Evolutionary conservation across 2,797 vertebrate genomes (phyloP).

Genomic region (Nyctibius grandis): DNA sequence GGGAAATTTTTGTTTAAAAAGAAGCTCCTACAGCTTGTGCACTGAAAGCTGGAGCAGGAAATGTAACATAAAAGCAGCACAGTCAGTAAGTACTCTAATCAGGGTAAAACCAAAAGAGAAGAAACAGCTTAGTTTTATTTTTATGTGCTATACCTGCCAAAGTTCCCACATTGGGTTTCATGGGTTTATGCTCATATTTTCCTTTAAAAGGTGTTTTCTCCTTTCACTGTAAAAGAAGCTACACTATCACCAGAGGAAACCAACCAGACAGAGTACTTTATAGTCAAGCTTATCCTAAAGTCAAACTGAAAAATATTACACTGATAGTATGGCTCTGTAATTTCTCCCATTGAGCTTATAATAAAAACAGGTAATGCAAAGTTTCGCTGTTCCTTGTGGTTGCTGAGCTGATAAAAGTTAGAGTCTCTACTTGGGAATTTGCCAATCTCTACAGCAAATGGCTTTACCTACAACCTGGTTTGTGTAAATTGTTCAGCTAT

Average conservation of each 20-base stretch:
- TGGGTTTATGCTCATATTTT: constrained; percentile 6
- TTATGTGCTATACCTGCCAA: not conserved
- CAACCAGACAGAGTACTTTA: not conserved
- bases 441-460: not conserved
- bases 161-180: not conserved
- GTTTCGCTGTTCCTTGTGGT: not conserved
- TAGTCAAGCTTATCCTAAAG: not conserved
- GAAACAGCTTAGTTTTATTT: not conserved
- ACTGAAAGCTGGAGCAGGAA: not conserved
- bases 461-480: not conserved
- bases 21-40: not conserved
- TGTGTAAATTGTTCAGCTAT: not conserved
- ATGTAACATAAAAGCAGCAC: not conserved
- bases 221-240: not conserved
- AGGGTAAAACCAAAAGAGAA: constrained; percentile 12
- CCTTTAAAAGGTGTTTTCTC: not conserved
- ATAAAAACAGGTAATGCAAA: not conserved
- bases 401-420: not conserved
- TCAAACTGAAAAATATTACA: not conserved
- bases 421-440: not conserved
- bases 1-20: not conserved
- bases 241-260: not conserved
- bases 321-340: not conserved
- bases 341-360: not conserved
- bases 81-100: not conserved